These are phyloP conservation scores for Eulemur coronatus DNA, from an alignment of 2,797 vertebrate species.

Conservation along the genomic window DNA sequence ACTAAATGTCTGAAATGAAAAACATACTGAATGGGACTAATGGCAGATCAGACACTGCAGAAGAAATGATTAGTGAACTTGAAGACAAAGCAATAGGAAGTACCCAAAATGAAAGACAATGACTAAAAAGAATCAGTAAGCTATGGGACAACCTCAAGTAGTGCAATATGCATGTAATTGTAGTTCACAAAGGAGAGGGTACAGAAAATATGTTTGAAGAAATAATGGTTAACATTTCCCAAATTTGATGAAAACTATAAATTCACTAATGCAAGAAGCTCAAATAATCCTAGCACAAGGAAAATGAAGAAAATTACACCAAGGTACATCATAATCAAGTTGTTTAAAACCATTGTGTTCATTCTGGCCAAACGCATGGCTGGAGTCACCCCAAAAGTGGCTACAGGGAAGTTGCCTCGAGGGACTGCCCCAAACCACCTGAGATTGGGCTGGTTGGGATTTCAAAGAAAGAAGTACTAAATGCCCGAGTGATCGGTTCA, in stretches of 20 bases:
- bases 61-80: background rate
- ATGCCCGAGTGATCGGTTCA: background rate
- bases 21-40: background rate
- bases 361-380: background rate
- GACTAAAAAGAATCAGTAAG: background rate
- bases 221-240: background rate
- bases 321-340: background rate
- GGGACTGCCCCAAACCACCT: background rate
- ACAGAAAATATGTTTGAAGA: background rate
- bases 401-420: background rate
- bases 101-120: background rate
- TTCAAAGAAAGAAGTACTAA: background rate
- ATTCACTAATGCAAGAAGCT: background rate
- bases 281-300: background rate
- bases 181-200: no score
- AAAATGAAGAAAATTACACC: background rate
- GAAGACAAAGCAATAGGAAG: background rate
- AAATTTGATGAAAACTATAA: background rate
- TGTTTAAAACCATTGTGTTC: background rate
- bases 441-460: background rate
- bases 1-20: background rate
- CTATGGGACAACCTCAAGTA: background rate
- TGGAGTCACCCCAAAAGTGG: background rate
- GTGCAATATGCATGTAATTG: background rate
- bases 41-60: background rate